A percentile compares a stretch with the other conserved stretches of the same genome.
phyloP scores from a whole-genome alignment of 2,113 vertebrate species.

The Sorex fumeus region DNA sequence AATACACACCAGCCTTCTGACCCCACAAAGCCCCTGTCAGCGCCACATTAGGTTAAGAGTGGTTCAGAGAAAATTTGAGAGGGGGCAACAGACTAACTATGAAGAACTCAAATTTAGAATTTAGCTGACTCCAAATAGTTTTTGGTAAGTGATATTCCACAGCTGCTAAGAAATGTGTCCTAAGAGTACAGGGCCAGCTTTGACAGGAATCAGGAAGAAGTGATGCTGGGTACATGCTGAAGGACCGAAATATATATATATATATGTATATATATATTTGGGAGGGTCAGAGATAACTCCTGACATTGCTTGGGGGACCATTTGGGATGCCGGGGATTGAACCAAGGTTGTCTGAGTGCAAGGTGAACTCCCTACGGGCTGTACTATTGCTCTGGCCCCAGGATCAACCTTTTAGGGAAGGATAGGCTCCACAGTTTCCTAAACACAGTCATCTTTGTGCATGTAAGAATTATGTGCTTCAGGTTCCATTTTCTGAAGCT shows the following conservation, averaged over 20 bases:
- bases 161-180: neutral
- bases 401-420: too few species aligned
- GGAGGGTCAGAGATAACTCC: too few species aligned
- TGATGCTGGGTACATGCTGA: neutral
- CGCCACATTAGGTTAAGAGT: too few species aligned
- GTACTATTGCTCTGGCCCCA: too few species aligned
- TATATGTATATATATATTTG: too few species aligned
- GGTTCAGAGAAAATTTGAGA: neutral
- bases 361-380: too few species aligned
- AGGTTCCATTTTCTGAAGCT: neutral
- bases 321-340: too few species aligned
- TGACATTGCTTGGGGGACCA: too few species aligned
- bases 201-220: too few species aligned
- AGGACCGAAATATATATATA: too few species aligned
- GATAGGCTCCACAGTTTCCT: neutral
- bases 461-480: neutral
- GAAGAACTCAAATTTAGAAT: conserved; percentile 9
- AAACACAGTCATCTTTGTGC: neutral
- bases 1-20: neutral
- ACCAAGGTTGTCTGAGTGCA: too few species aligned
- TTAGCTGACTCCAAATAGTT: neutral
- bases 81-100: neutral
- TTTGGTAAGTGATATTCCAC: neutral
- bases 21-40: neutral
- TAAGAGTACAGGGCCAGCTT: neutral